Percentiles rank a stretch among this genome's conserved stretches.
These are phyloP conservation scores for Lophotriccus pileatus DNA, from an alignment of 2,797 vertebrate genomes.

Conservation along the genomic window DNA sequence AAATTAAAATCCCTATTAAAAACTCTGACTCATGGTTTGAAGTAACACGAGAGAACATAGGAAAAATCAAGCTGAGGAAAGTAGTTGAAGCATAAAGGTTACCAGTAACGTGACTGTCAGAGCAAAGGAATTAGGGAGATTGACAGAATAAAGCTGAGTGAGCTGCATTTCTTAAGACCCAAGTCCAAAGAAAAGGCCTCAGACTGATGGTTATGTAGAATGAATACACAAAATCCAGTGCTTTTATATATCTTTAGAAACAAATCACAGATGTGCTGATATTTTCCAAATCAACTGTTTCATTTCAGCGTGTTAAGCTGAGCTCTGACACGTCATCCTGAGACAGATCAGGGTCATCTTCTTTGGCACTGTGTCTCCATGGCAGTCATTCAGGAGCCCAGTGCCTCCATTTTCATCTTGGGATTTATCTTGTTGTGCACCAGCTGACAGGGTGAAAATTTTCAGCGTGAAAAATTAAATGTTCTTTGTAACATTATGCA, in stretches of 20 bases:
- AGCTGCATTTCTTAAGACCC: not conserved
- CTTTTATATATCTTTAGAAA: not conserved
- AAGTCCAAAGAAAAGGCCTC: not conserved
- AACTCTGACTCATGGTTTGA: not conserved
- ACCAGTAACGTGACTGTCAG: rapidly evolving
- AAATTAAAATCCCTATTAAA: not conserved
- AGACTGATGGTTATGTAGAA: not conserved
- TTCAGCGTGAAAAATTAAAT: not conserved
- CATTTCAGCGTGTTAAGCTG: not conserved
- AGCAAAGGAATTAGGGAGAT: not conserved
- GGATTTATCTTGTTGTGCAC: not conserved
- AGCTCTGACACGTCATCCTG: not conserved
- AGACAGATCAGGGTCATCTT: not conserved
- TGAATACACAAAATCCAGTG: not conserved
- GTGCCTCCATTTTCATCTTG: rapidly evolving
- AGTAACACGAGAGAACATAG: not conserved
- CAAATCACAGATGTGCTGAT: not conserved
- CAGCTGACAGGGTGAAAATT: not conserved
- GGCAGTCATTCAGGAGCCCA: not conserved
- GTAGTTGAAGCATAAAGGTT: not conserved
- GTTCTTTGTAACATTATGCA: not conserved
- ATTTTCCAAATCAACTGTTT: not conserved
- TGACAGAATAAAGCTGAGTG: not conserved
- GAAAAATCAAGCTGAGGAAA: not conserved
- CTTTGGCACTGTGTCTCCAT: not conserved